Base-by-base conservation (phyloP, 2,888 invertebrate genomes). In the Apodemia zela region DNA sequence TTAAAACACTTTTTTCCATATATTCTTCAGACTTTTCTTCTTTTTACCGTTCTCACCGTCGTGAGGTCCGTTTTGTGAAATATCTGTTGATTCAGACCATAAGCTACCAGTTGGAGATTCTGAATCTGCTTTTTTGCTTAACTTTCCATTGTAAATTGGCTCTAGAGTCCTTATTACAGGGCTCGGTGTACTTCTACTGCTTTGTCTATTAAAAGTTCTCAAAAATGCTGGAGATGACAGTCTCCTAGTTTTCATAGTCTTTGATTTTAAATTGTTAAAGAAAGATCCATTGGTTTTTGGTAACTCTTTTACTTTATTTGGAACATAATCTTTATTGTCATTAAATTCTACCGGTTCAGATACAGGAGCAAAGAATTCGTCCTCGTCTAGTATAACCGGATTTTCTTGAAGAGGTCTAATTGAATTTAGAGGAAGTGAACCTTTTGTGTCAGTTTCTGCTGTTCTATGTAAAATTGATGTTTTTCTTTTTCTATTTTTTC, bases 1-100 rank as follows among this genome's bases (percentile, higher is more conserved):
- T 94, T 93, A 95, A 92, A 96, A 96, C 79, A 96, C 94, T 92
- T 96, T 96, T 74, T 94, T 96, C 78, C 96, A 93, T 80, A 96
- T 94, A 85, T 94, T 95, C 81, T 95, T 96, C 71, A 97, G 92
- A 75, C 95, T 93, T 77, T 94, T 94, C 81, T 94, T 95, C 74
- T 94, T 94, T 66, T 81, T 75, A 38, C 76, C 76, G 63, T 74
- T 79, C 62, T 81, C 85, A 63, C 71, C 77, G 49, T 85, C 82
- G 35, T 72, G 81, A 17, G 78, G 84, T 18, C 87, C 87, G 66
- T 84, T 86, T 45, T 85, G 85, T 0, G 90, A 92, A 63, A 91
- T 73, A 58, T 91, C 92, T 2, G 90, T 91, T 0, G 89, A 88
- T 59, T 91, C 87, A 0, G 92, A 92, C 89, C 92, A 90, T 1